Evolutionary conservation across 2,797 vertebrate genomes (phyloP).

Genomic region (Sus cebifrons): DNA sequence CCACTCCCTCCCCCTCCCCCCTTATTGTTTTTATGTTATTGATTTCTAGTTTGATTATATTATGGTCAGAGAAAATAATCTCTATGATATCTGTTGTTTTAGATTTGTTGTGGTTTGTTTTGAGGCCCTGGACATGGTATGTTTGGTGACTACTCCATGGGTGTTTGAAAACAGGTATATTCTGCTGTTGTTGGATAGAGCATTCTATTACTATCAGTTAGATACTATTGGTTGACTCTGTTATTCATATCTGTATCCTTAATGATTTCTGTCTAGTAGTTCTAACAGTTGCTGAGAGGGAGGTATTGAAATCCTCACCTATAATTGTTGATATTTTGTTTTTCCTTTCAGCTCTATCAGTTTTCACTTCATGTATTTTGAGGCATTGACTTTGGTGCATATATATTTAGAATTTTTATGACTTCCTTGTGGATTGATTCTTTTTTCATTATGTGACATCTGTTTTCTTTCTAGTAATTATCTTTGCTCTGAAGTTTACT

Average conservation of each 20-base stretch:
- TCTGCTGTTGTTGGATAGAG: not conserved
- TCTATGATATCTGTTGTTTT: not conserved
- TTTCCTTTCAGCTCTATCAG: not conserved
- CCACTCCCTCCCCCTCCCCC: too few relatives aligned
- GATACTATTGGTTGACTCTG: not conserved
- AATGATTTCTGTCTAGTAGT: not conserved
- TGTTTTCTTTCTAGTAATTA: not conserved
- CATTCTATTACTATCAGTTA: not conserved
- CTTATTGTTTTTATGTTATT: not conserved
- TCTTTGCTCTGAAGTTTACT: not conserved
- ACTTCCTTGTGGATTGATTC: not conserved
- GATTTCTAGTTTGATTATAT: not conserved
- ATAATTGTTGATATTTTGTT: not conserved
- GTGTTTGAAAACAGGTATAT: not conserved
- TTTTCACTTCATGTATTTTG: not conserved
- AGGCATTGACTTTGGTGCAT: not conserved
- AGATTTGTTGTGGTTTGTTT: not conserved
- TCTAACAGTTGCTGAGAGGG: not conserved
- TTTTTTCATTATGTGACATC: not conserved
- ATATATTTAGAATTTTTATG: not conserved
- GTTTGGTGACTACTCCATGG: not conserved
- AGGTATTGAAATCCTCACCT: not conserved
- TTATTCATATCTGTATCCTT: not conserved
- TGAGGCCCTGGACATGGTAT: not conserved
- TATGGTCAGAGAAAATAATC: not conserved